These are phyloP conservation scores for Amphimedon queenslandica DNA, from an alignment of 37 sponge, comb jelly and placozoan species.

Conservation along the genomic window DNA sequence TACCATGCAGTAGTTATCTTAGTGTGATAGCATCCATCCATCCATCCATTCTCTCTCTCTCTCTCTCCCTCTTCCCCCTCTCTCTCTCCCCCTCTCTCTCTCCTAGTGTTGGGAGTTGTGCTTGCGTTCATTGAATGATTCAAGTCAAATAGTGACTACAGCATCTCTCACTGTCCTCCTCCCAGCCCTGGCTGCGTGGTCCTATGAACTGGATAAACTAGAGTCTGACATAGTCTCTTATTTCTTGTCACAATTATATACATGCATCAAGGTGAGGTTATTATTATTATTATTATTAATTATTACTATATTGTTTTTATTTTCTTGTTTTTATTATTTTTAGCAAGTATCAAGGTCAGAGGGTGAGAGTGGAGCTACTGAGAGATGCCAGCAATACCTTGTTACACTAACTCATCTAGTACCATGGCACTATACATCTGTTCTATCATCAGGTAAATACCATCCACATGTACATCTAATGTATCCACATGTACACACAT, in stretches of 20 bases:
- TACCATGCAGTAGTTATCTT: not conserved
- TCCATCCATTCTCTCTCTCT: not conserved
- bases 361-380: slow-evolving; percentile 64
- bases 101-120: slow-evolving; percentile 76
- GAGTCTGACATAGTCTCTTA: slow-evolving; percentile 57
- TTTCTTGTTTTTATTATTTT: not conserved
- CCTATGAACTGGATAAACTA: slow-evolving; percentile 67
- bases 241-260: slow-evolving; percentile 63
- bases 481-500: not conserved
- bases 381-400: slow-evolving; percentile 60
- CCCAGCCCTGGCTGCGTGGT: slow-evolving; percentile 83
- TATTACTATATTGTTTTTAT: not conserved
- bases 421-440: slow-evolving; percentile 61
- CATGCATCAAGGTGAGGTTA: slow-evolving; percentile 58
- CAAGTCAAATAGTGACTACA: slow-evolving; percentile 60
- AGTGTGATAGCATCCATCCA: not conserved
- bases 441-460: slow-evolving; percentile 43
- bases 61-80: not conserved
- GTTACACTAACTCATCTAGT: slow-evolving; percentile 69
- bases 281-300: not conserved
- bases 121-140: slow-evolving; percentile 57
- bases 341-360: slow-evolving; percentile 68
- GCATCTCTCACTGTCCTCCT: slow-evolving; percentile 54
- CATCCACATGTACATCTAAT: not conserved
- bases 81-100: not conserved